Conservation (phyloP, 2,797 vertebrate species). For the Phalloptychus januarius region DNA sequence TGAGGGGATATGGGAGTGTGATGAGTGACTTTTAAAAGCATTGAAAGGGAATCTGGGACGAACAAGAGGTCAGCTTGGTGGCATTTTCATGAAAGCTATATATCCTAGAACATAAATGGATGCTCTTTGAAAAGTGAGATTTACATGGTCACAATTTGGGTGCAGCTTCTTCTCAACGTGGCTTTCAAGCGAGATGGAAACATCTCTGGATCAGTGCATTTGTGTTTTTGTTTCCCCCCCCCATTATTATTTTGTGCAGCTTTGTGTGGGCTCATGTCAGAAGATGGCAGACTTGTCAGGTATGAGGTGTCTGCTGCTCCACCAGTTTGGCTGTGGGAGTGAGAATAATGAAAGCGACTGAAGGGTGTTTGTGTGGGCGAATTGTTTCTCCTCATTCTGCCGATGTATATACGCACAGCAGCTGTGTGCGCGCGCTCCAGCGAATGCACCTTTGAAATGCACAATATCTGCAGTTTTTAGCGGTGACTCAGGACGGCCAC, state of each 20-base stretch:
- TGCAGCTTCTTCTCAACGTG: constrained; percentile 52
- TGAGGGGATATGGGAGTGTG: constrained; percentile 21
- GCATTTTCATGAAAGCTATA: constrained; percentile 50
- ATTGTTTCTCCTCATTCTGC: constrained; percentile 59
- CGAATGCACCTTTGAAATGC: constrained; percentile 27
- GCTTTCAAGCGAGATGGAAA: constrained; percentile 38
- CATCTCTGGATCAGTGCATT: constrained; percentile 3
- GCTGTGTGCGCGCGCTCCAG: background rate
- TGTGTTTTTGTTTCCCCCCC: background rate
- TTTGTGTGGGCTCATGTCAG: constrained; percentile 72
- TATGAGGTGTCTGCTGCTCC: constrained; percentile 71
- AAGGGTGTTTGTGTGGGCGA: constrained; percentile 71
- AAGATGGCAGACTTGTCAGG: constrained; percentile 74
- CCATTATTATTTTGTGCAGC: constrained; percentile 27
- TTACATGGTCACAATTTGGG: constrained; percentile 29
- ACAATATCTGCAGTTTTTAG: constrained; percentile 40
- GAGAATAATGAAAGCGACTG: constrained; percentile 75
- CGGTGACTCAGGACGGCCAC: constrained; percentile 47
- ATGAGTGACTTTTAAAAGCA: constrained; percentile 57
- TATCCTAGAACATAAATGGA: constrained; percentile 38
- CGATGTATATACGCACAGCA: constrained; percentile 41
- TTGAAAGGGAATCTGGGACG: constrained; percentile 18
- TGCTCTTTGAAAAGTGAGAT: constrained; percentile 39
- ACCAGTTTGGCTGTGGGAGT: constrained; percentile 74
- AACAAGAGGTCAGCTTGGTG: constrained; percentile 47